Evolutionary conservation across 1,140 invertebrate species (phyloP).

Genomic region (Drosophila grimshawi): DNA sequence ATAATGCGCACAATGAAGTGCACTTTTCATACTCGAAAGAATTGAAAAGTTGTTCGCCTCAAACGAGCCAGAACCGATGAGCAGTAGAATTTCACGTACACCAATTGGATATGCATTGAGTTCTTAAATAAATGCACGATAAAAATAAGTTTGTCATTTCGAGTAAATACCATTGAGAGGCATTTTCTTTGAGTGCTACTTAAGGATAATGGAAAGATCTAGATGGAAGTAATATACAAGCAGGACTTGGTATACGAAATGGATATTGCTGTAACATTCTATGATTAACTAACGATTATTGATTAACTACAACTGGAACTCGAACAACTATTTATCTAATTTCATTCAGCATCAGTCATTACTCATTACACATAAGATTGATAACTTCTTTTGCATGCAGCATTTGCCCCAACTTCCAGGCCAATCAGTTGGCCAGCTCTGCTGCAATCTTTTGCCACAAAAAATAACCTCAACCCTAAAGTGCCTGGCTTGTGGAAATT

Average conservation of each 20-base stretch:
- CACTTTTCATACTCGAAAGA: conserved; percentile 75
- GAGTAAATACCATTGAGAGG: not conserved
- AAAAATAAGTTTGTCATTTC: conserved; percentile 2
- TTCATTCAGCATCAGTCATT: too few relatives aligned
- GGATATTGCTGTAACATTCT: too few relatives aligned
- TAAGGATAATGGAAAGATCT: too few relatives aligned
- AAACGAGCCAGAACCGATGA: conserved; percentile 13
- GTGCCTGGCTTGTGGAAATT: conserved; percentile 10
- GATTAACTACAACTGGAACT: too few relatives aligned
- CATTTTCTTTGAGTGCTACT: not conserved
- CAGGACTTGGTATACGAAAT: too few relatives aligned
- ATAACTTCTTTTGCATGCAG: too few relatives aligned
- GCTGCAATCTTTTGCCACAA: not conserved
- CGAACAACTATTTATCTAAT: too few relatives aligned
- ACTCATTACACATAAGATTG: too few relatives aligned
- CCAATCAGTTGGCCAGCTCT: not conserved
- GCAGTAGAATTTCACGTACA: not conserved
- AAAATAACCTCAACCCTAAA: conserved; percentile 8
- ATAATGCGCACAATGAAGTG: conserved; percentile 83
- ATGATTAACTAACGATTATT: too few relatives aligned
- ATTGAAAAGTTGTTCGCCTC: conserved; percentile 74
- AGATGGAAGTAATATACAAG: too few relatives aligned
- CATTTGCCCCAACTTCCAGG: too few relatives aligned
- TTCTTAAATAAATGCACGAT: conserved; percentile 43
- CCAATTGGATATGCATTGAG: conserved; percentile 15